Base-by-base conservation (phyloP, 2,113 vertebrate genomes). In the Centropus bengalensis region DNA sequence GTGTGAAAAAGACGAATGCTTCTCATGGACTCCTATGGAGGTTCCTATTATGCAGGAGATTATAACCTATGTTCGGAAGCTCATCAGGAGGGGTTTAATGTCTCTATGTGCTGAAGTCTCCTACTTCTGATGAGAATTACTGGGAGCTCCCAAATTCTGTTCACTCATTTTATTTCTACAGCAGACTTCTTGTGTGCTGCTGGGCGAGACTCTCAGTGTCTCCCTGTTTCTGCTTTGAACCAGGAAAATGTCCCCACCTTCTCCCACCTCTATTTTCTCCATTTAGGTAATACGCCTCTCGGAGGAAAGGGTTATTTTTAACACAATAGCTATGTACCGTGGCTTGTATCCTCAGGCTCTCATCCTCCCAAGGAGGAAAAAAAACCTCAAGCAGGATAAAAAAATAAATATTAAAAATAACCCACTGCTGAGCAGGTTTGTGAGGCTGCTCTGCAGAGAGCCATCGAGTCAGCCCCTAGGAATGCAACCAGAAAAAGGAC, bases 271-370 rank as follows among this genome's bases (percentile, higher is more conserved):
- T 58, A 15, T 24, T 40, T 26, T 44, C 84, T 70, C 42, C 1
- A 0, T 36, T 32, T 21, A 15, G 23, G 10, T n/a, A 47, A 33
- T 16, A 60, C 22, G 18, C 18, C 18, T 70, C 36, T 51, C 60
- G 42, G 27, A 63, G 26, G 9, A 74, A 67, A 60, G 14, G 3
- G 2, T 30, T n/a, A 3, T 24, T 62, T 82, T 90, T 38, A 30
- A 36, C 30, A 12, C 2, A 1, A 19, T 9, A 21, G 17, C 24
- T 58, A 12, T 2, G 3, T 20, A 24, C 22, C 33, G 9, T 0
- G 1, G 38, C 92, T 91, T 67, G 12, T 74, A 45, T 28, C 20
- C 8, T 24, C 0, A 1, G 17, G 4, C 16, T 89, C 23, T 78
- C 20, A 52, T 52, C 21, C 18, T 67, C 45, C 42, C 0, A 6